These are phyloP conservation scores for Polyommatus iphigenia DNA, from an alignment of 2,888 invertebrate species.

Conservation along the genomic window DNA sequence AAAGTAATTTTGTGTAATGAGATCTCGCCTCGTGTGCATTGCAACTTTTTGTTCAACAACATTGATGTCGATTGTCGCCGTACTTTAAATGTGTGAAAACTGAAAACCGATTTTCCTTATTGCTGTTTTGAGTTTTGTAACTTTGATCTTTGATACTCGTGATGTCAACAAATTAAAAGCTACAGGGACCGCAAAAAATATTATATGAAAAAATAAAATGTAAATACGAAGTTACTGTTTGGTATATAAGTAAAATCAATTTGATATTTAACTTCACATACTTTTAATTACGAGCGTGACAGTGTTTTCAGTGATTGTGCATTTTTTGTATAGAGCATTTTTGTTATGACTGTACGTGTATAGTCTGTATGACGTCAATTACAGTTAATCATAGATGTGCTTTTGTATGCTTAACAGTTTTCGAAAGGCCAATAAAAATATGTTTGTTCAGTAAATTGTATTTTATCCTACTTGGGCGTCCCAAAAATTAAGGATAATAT, in stretches of 20 bases:
- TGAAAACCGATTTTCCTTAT: background rate
- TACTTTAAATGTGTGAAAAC: background rate
- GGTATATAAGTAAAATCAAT: too few species aligned
- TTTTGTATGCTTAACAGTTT: background rate
- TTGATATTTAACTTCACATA: too few species aligned
- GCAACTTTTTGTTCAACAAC: background rate
- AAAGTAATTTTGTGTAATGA: constrained; percentile 15
- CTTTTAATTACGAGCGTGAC: too few species aligned
- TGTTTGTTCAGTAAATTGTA: background rate
- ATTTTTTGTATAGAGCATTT: background rate
- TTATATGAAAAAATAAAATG: too few species aligned
- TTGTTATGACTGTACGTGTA: background rate
- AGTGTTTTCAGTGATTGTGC: background rate
- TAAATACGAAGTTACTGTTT: too few species aligned
- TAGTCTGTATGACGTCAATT: background rate
- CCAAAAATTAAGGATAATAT: background rate
- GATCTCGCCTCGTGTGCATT: background rate
- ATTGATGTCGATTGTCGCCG: background rate
- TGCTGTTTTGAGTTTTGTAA: background rate
- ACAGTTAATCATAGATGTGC: background rate
- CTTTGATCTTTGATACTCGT: background rate
- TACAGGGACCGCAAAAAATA: too few species aligned
- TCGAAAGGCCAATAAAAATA: background rate
- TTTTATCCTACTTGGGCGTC: background rate
- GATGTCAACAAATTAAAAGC: too few species aligned